phyloP scores from a whole-genome alignment of 1,140 invertebrate species.

The Tetragonula clypearis region DNA sequence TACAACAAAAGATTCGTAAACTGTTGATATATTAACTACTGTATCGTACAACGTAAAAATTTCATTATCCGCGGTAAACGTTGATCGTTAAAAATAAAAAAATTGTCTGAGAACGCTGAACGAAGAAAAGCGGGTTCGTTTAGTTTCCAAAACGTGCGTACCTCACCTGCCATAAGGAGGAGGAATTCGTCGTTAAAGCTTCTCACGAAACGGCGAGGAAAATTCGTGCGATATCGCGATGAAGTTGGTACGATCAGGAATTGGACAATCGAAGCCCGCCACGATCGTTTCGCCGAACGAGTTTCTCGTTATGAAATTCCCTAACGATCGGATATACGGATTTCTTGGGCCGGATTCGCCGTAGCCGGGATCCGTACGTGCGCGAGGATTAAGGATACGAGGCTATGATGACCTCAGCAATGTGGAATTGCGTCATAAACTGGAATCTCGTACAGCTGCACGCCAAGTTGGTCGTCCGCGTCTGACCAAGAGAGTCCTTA shows the following conservation, averaged over 20 bases:
- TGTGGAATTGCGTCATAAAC: constrained; percentile 26
- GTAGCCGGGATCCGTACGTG: neutral
- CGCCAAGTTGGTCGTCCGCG: neutral
- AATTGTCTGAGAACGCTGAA: too few relatives aligned
- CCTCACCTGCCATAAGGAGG: neutral
- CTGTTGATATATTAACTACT: too few relatives aligned
- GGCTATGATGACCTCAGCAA: constrained; percentile 17
- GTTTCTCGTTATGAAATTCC: constrained; percentile 9
- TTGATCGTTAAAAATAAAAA: too few relatives aligned
- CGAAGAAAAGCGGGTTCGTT: too few relatives aligned
- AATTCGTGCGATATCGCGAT: neutral
- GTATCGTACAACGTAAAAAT: too few relatives aligned
- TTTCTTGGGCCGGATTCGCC: neutral
- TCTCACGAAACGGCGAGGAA: neutral
- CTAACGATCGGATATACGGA: neutral
- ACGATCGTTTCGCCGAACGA: neutral
- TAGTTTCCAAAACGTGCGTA: neutral
- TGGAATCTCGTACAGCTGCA: constrained; percentile 7
- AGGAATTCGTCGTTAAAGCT: neutral
- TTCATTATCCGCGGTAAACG: too few relatives aligned
- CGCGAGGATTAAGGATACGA: neutral
- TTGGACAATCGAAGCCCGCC: neutral
- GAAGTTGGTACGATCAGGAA: neutral
- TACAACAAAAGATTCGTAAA: too few relatives aligned
- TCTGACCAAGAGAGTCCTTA: constrained; percentile 19